Evolutionary conservation across 2,888 invertebrate genomes (phyloP), one percentile per base, ranked within the genome.

Genomic region (Rosalia funebris): DNA sequence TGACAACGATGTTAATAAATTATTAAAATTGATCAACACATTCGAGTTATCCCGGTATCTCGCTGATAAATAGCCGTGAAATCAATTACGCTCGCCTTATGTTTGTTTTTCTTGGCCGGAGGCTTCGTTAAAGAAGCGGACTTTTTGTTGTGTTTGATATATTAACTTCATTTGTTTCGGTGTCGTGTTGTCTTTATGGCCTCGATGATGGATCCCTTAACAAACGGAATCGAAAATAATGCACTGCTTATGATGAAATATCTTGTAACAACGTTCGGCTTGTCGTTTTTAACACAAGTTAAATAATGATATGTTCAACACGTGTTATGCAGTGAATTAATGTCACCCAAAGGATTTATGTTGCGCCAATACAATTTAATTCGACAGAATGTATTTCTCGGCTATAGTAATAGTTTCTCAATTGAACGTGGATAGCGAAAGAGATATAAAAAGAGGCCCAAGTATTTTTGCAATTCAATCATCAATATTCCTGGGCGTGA

Each of bases 151-250:
- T 25, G 39, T 50, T 11, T 50, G 50, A 47, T 45, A 46, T 55
- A 57, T 57, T 41, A 48, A 48, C 45, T 47, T 57, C 57, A 57
- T 57, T 57, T 57, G 57, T 57, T 32, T 47, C 25, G 32, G 31
- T 48, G 47, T 57, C 41, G 47, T 41, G 25, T 10, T 53, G n/a
- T n/a, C n/a, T 53, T 42, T 53, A 41, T 41, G 41, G 37, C 37
- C 37, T 42, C 25, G 41, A 44, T 44, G 44, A 44, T 25, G 14
- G 25, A 14, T 9, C 14, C 44, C 20, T 20, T 44, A 25, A 12
- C 44, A 10, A 9, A 20, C 42, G n/a, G 12, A 42, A 42, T 11
- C 14, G 10, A 42, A 42, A 20, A 19, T 42, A 42, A 42, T 20
- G 20, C 42, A 12, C 42, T 3, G 16, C 16, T 17, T 16, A 19